Base-by-base conservation (phyloP, 2,113 vertebrate species). In the Neolamprologus hecqui region DNA sequence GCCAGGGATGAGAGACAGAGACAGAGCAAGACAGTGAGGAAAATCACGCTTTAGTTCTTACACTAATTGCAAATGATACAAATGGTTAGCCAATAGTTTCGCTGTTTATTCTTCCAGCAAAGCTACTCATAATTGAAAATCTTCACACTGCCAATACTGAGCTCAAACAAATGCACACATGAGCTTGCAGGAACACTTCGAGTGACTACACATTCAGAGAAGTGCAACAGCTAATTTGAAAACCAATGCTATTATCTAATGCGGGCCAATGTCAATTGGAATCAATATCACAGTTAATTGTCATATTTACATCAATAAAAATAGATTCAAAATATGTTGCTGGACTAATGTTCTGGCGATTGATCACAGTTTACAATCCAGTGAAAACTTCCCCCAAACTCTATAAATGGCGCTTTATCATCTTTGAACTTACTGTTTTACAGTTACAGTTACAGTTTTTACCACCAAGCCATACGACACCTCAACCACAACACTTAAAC, bases 21-120 rank as follows among this genome's bases (percentile, higher is more conserved):
- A 55, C 51, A 12, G 53, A 19, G 45, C 12, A 23, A 65, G 31
- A 73, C 15, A 31, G 54, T 84, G 53, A 63, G 33, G 42, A 8
- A 37, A 70, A 75, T 75, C 82, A 80, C 54, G 86, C 87, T 90
- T 90, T 58, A 89, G 88, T 92, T 92, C 85, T 89, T 89, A 87
- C 80, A 87, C 90, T 94, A 96, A 94, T 95, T 94, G 83, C 54
- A 88, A 93, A 94, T 90, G 85, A 95, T 91, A 93, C 83, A 95
- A 93, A 95, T 90, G 91, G 89, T 86, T 91, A 83, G 88, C 81
- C 92, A 89, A 86, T 86, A 84, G 85, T 87, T 90, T 79, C 31
- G 60, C 87, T 85, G 83, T 81, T 85, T 87, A 68, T 83, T 91
- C 82, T 85, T 91, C 82, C 81, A 90, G 85, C 79, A 73, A 58